Percentiles rank a stretch among this genome's conserved stretches.
Conservation (phyloP, 2,888 invertebrate species). For the Saturnia japonica region DNA sequence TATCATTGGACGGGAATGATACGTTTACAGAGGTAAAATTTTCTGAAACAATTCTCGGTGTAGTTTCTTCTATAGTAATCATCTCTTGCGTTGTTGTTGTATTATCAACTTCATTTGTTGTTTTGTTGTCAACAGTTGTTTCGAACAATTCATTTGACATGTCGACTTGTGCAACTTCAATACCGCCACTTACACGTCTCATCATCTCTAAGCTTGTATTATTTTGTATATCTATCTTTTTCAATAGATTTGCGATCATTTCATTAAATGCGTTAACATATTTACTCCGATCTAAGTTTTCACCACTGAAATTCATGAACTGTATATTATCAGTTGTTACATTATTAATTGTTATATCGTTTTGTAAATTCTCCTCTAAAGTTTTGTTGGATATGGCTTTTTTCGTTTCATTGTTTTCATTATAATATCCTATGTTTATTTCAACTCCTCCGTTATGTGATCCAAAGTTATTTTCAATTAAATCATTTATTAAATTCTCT, state of each 20-base stretch:
- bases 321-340: conserved; percentile 27
- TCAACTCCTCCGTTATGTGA: conserved; percentile 27
- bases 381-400: conserved; percentile 14
- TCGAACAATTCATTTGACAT: conserved; percentile 14
- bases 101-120: not conserved
- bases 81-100: not conserved
- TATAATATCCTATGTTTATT: conserved; percentile 18
- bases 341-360: not conserved
- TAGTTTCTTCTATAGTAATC: not conserved
- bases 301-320: conserved; percentile 42
- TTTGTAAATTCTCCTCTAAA: not conserved
- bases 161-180: not conserved
- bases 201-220: conserved; percentile 55
- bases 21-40: not conserved
- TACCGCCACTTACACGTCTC: not conserved
- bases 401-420: conserved; percentile 16
- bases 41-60: not conserved
- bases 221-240: conserved; percentile 59
- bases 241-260: conserved; percentile 53
- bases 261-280: conserved; percentile 41
- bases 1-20: conserved; percentile 21
- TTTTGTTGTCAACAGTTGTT: not conserved
- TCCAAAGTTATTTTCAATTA: conserved; percentile 52
- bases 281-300: conserved; percentile 44
- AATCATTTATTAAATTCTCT: conserved; percentile 57